Percentiles rank a stretch among this genome's conserved stretches.
phyloP scores from a whole-genome alignment of 35 echinoderm and acorn worm species.

The Lytechinus variegatus region DNA sequence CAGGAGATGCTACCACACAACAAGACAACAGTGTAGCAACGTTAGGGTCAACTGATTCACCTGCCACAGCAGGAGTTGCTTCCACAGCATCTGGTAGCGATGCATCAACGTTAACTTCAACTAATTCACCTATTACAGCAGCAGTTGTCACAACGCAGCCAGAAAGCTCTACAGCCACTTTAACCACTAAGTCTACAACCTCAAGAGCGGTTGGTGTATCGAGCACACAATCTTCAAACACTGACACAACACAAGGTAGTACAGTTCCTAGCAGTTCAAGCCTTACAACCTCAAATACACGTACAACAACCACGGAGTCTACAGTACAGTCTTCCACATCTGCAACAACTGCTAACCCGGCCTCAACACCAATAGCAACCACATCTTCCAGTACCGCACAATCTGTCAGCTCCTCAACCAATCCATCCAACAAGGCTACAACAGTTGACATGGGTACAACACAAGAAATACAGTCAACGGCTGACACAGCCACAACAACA shows the following conservation, averaged over 20 bases:
- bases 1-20: background rate
- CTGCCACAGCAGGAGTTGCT: background rate
- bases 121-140: background rate
- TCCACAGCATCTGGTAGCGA: background rate
- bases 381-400: too few species aligned
- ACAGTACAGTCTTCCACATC: background rate
- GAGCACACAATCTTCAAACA: too few species aligned
- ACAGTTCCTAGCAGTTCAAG: too few species aligned
- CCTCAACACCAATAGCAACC: background rate
- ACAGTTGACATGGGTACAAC: too few species aligned
- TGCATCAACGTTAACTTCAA: background rate
- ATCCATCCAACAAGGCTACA: too few species aligned
- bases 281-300: too few species aligned
- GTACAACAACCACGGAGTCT: too few species aligned
- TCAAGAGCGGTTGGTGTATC: background rate
- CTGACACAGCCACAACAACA: too few species aligned
- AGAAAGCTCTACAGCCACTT: background rate
- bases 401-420: too few species aligned
- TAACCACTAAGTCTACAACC: background rate
- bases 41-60: background rate
- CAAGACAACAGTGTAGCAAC: background rate
- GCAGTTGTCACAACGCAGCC: background rate
- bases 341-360: background rate
- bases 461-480: too few species aligned
- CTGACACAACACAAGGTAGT: too few species aligned